Conservation (phyloP, 2,888 invertebrate species). For the Arge pagana region DNA sequence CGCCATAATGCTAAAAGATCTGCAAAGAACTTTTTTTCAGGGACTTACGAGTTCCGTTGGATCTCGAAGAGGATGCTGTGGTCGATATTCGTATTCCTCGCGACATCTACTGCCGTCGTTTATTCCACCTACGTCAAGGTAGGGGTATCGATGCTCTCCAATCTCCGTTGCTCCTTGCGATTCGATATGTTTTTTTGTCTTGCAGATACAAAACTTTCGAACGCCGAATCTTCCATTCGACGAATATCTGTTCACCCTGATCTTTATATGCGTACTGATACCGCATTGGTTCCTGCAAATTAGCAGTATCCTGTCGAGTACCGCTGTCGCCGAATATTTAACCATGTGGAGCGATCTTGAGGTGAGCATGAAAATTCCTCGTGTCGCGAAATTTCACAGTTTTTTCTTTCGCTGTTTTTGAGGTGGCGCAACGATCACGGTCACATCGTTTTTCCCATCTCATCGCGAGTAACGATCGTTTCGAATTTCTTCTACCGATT, state of each 20-base stretch:
- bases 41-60: background rate
- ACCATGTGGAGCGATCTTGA: conserved; percentile 8
- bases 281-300: conserved; percentile 8
- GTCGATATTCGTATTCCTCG: background rate
- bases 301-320: conserved; percentile 1
- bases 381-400: too few species aligned
- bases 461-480: too few species aligned
- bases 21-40: background rate
- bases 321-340: background rate
- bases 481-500: too few species aligned
- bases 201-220: conserved; percentile 2
- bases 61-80: background rate
- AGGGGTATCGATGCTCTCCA: too few species aligned
- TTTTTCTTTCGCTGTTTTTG: too few species aligned
- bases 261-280: conserved; percentile 1
- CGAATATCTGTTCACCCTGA: conserved; percentile 9
- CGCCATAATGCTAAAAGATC: too few species aligned
- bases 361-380: too few species aligned
- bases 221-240: conserved; percentile 14
- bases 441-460: too few species aligned
- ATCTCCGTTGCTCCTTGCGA: too few species aligned
- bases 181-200: too few species aligned
- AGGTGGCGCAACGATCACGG: too few species aligned
- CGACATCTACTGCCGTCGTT: background rate
- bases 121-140: conserved; percentile 11